Conservation (phyloP, 2,888 invertebrate species). For the Drosophila limbata region DNA sequence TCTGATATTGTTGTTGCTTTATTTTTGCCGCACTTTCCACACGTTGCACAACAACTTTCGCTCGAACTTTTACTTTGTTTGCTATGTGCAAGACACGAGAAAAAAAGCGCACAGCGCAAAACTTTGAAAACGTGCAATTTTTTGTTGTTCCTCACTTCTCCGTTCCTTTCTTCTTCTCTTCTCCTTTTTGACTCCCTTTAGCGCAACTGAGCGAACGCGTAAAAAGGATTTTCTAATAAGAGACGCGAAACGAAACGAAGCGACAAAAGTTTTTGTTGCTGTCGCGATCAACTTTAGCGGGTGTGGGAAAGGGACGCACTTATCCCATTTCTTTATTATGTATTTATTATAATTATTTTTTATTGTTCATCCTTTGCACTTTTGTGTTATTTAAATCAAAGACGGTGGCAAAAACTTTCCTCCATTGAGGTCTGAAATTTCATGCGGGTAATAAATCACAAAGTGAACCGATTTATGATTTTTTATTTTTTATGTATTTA, state of each 20-base stretch:
- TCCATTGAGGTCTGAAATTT: not conserved
- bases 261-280: slow-evolving; percentile 18
- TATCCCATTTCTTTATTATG: slow-evolving; percentile 25
- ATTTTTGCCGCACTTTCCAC: slow-evolving; percentile 69
- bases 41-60: slow-evolving; percentile 74
- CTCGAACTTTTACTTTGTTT: slow-evolving; percentile 79
- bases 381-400: not conserved
- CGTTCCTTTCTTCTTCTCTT: slow-evolving; percentile 6
- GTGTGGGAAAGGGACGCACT: not conserved
- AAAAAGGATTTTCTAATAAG: slow-evolving; percentile 68
- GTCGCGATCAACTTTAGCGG: slow-evolving; percentile 28
- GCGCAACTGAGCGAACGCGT: slow-evolving; percentile 40
- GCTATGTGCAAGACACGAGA: slow-evolving; percentile 52
- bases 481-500: not conserved
- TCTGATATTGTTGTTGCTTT: slow-evolving; percentile 31
- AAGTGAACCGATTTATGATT: not conserved
- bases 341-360: slow-evolving; percentile 54
- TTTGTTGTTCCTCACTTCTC: slow-evolving; percentile 4
- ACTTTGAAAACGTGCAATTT: slow-evolving; percentile 60
- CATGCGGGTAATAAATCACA: not conserved
- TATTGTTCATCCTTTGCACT: slow-evolving; percentile 30
- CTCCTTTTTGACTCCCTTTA: slow-evolving; percentile 27
- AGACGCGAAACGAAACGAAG: slow-evolving; percentile 32
- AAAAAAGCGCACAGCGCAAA: slow-evolving; percentile 38
- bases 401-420: slow-evolving; percentile 1